Evolutionary conservation across 2,797 vertebrate genomes (phyloP), one percentile per base, ranked within the genome.

Genomic region (Morelia viridis): DNA sequence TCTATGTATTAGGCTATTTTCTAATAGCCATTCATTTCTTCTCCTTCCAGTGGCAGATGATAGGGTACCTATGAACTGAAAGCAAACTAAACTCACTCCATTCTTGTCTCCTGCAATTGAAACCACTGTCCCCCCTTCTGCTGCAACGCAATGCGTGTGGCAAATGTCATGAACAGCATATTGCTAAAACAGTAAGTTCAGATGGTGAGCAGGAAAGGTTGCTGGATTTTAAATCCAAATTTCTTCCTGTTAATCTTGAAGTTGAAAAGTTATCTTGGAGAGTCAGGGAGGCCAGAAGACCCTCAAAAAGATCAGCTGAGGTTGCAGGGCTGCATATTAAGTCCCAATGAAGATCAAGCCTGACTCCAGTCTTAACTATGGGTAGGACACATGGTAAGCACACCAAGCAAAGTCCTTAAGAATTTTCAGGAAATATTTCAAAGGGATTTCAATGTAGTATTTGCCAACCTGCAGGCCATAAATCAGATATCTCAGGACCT

Each of bases 121-220:
- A 91, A 53, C 4, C 24, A 31, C 19, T 28, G 41, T 4, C 46
- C 68, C 6, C 13, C 8, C 50, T 24, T 65, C 46, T 50, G 24
- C 35, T 80, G 35, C 71, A 80, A 41, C 64, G 71, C 6, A 0
- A 19, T 24, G 15, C 46, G 0, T 0, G 13, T 53, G 87, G 0
- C 0, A 22, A 0, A 0, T 6, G 80, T 0, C 0, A 85, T 64
- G 50, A 57, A 2, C 31, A 89, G 22, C 1, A 17, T 80, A 80
- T 46, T 80, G 71, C 35, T 80, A 80, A 80, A 80, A 80, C 71
- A 80, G 71, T 41, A 19, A 2, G 8, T 8, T 57, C 57, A 86
- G 85, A 86, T 86, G n/a, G 19, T 86, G n/a, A 31, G 1, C 2
- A 61, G 58, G 5, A 62, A 87, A 41, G 60, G 58, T 35, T 13